These are phyloP conservation scores for Caenorhabditis doughertyi DNA, from an alignment of 2,888 invertebrate genomes.

Conservation along the genomic window DNA sequence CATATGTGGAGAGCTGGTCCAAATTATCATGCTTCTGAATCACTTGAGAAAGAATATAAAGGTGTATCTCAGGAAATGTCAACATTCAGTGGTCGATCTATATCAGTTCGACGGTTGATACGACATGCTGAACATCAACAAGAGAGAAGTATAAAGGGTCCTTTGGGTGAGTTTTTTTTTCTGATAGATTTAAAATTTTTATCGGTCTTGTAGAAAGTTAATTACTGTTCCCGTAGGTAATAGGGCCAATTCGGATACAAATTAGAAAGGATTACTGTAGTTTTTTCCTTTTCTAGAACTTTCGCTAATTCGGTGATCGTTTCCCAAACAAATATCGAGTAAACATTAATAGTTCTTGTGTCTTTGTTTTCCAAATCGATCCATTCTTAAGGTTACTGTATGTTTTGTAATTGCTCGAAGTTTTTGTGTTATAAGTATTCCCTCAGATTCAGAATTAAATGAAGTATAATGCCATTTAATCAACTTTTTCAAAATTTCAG, in stretches of 20 bases:
- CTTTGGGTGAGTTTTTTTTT: conserved; percentile 56
- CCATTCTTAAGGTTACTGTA: no score
- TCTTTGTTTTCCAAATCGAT: no score
- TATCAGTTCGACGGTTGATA: conserved; percentile 54
- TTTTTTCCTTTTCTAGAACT: neutral
- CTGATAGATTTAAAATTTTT: neutral
- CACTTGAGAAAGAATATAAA: conserved; percentile 66
- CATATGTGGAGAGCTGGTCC: conserved; percentile 73
- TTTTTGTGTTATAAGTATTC: no score
- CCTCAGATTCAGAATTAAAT: no score
- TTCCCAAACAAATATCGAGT: neutral
- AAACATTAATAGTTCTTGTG: no score
- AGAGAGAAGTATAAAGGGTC: conserved; percentile 22
- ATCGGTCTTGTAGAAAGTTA: no score
- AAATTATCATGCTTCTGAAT: conserved; percentile 48
- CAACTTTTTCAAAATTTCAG: conserved; percentile 43
- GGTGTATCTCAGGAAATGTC: conserved; percentile 64
- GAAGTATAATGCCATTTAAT: neutral
- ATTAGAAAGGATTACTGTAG: neutral
- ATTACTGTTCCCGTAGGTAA: no score
- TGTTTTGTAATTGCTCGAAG: no score
- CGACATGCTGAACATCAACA: conserved; percentile 53
- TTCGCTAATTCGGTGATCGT: neutral
- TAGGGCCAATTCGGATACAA: neutral
- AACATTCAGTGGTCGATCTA: conserved; percentile 29